Base-by-base conservation (phyloP, 2,797 vertebrate species). In the Pseudomugil gertrudae region DNA sequence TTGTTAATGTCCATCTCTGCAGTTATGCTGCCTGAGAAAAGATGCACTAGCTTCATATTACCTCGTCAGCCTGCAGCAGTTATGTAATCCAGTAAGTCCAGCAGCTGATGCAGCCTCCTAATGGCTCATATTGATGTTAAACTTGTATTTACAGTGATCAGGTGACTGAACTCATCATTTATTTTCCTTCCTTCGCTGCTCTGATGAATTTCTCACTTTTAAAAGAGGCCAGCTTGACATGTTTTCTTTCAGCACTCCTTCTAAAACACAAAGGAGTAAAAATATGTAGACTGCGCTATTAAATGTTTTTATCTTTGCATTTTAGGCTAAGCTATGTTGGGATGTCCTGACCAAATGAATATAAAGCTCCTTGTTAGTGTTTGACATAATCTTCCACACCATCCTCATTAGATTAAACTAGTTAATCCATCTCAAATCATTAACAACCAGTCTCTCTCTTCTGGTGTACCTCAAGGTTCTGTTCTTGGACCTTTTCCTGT, bases 31-130 rank as follows among this genome's bases (percentile, higher is more conserved):
- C 17, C 6, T n/a, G 4, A 19, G n/a, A 69, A 66, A 13, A 23
- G 63, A 17, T 1, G 36, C 68, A 38, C 57, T 59, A n/a, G n/a
- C n/a, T 0, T 2, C 21, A 38, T 57, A 51, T 67, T 36, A 73
- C 65, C 72, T 55, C 24, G 72, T 67, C 8, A 5, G 1, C 21
- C 63, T 55, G 62, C 54, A 45, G 19, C 2, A 1, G 24, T 62
- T 38, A 47, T 23, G 40, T 60, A 58, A 65, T 38, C 21, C 10
- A 27, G 1, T 7, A 3, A 15, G 27, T 74, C n/a, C 10, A 47
- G 33, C 35, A 2, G 13, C 17, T 54, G n/a, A 50, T 53, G 9
- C 14, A 4, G 3, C 15, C 0, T 43, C 30, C 13, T 38, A 45
- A 62, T 5, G 14, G 70, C 1, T 21, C 36, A 57, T 64, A n/a